Conservation (phyloP, 1,140 invertebrate species). For the Sitophilus oryzae region DNA sequence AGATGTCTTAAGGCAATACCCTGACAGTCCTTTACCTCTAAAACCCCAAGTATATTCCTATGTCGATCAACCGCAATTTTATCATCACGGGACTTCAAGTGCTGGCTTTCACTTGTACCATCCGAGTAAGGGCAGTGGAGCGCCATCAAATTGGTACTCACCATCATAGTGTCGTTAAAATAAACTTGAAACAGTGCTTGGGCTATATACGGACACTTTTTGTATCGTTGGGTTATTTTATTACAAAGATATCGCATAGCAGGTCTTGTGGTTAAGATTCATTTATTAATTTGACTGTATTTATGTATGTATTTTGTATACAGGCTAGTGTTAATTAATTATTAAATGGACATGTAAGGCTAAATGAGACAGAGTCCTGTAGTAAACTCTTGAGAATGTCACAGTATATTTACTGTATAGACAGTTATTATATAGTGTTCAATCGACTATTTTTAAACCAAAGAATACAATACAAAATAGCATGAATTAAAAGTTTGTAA, state of each 20-base stretch:
- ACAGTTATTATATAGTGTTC: constrained; percentile 5
- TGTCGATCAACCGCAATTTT: constrained; percentile 77
- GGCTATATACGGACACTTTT: background rate
- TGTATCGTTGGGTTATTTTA: background rate
- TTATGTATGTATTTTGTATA: constrained; percentile 9
- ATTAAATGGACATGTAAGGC: background rate
- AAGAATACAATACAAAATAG: constrained; percentile 39
- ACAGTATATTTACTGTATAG: background rate
- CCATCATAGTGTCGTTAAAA: constrained; percentile 55
- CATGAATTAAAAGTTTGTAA: constrained; percentile 19
- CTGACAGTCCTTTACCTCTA: constrained; percentile 69
- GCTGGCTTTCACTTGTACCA: constrained; percentile 87
- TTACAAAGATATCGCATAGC: background rate
- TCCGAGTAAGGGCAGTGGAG: constrained; percentile 59
- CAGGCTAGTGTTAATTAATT: constrained; percentile 3
- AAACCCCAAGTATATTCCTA: constrained; percentile 85
- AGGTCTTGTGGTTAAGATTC: background rate
- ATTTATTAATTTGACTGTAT: background rate
- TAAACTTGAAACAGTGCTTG: background rate
- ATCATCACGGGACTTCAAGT: constrained; percentile 61
- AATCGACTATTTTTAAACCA: constrained; percentile 40
- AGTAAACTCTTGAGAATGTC: background rate
- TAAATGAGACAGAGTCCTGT: background rate
- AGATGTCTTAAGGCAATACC: constrained; percentile 57
- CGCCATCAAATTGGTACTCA: constrained; percentile 66